These are phyloP conservation scores for Steatocranus sp. DNA, from an alignment of 2,797 vertebrate genomes.

Conservation along the genomic window DNA sequence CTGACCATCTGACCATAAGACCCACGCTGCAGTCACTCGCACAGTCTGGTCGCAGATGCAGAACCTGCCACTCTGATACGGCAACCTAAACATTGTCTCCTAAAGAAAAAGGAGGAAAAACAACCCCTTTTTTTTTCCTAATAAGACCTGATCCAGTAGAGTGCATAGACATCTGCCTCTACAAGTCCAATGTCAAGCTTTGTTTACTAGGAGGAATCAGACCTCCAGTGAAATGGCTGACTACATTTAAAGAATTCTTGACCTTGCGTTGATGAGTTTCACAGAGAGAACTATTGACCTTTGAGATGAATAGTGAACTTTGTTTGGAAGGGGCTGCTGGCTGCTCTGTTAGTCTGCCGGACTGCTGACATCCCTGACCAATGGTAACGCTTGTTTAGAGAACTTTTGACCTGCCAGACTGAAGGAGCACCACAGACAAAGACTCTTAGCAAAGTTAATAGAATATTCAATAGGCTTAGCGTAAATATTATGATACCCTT, in stretches of 20 bases:
- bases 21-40: conserved; percentile 50
- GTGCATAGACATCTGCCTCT: conserved; percentile 11
- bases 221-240: conserved; percentile 38
- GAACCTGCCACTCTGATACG: conserved; percentile 17
- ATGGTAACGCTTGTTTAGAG: conserved; percentile 59
- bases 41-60: conserved; percentile 43
- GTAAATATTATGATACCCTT: conserved; percentile 36
- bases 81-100: conserved; percentile 13
- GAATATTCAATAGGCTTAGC: conserved; percentile 2
- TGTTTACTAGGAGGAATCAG: conserved; percentile 39
- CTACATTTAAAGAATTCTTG: conserved; percentile 59
- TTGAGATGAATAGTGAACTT: conserved; percentile 61
- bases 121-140: not conserved
- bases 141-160: conserved; percentile 17
- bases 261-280: conserved; percentile 55
- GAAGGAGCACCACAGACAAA: conserved; percentile 18
- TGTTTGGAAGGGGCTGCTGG: conserved; percentile 33
- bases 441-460: conserved; percentile 14
- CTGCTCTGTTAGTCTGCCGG: conserved; percentile 20
- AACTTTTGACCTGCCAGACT: conserved; percentile 62
- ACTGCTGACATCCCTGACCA: conserved; percentile 61
- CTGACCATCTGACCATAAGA: conserved; percentile 71
- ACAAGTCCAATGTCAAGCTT: conserved; percentile 37
- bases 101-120: not conserved
- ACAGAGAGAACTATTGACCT: conserved; percentile 65